Evolutionary conservation across 1,140 invertebrate genomes (phyloP), one percentile per base, ranked within the genome.

Genomic region (Oryctes rhinoceros): DNA sequence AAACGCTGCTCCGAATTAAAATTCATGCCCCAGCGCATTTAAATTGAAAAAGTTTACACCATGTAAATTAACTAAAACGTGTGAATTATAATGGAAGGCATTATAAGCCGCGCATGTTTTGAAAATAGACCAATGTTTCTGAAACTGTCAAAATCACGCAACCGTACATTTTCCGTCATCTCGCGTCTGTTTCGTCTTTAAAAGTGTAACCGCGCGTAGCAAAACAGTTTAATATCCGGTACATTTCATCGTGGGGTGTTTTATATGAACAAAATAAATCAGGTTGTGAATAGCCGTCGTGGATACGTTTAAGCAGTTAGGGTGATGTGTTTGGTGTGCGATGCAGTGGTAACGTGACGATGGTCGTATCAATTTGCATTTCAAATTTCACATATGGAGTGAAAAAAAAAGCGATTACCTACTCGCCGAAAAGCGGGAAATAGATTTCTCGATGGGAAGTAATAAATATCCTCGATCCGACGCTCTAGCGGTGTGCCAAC

Each of bases 141-240:
- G 53, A 71, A 71, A 37, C 1, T 35, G 65, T 71, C 65, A 71
- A 37, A 71, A 71, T 71, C 65, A 71, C 20, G 65, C 24, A 71
- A 71, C 24, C 65, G 65, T 71, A 71, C 18, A 35, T 71, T 71
- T 71, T 71, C 15, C 53, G 18, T 59, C 53, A 71, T 35, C 7
- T 20, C 10, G 65, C 24, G 65, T 9, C 10, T 20, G 65, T 30
- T 71, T 71, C 53, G 53, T 62, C 24, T 71, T 71, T 71, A 37
- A 24, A 71, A 11, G 24, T 71, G 13, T 35, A 15, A 9, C 20
- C 65, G 65, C 65, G 20, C 65, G 35, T 6, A 37, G 35, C 65
- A 71, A 71, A 71, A 71, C 65, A 71, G 65, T 71, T 71, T 71
- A 71, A 71, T 71, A 71, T 71, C 65, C 65, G 65, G 65, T 71